Conservation (phyloP, 2,797 vertebrate species). For the Urosaurus nigricauda region DNA sequence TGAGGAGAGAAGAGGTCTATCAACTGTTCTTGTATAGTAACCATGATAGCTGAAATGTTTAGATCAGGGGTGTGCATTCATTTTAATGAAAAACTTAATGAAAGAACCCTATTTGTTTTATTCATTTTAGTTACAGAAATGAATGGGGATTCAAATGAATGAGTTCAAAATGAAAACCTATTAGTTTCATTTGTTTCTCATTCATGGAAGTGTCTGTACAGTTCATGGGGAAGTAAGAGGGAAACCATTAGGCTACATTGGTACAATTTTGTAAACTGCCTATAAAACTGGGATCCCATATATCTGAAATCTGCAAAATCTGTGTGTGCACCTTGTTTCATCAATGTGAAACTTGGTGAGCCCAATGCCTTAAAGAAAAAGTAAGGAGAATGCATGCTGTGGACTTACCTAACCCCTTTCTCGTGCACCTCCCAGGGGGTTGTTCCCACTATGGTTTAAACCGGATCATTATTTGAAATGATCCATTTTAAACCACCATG, state of each 20-base stretch:
- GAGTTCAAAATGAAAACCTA: not conserved
- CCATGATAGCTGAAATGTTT: not conserved
- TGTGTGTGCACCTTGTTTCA: not conserved
- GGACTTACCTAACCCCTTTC: too few species aligned
- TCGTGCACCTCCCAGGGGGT: too few species aligned
- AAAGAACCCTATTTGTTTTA: not conserved
- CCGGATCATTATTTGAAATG: too few species aligned
- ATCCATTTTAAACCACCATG: too few species aligned
- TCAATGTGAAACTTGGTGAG: not conserved
- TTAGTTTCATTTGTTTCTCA: not conserved
- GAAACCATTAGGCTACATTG: not conserved
- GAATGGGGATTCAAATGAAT: conserved; percentile 3
- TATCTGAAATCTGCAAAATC: not conserved
- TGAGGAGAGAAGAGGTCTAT: not conserved
- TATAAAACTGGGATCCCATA: not conserved
- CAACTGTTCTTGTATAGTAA: not conserved
- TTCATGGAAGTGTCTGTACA: not conserved
- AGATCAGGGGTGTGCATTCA: not conserved
- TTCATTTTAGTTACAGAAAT: conserved; percentile 9
- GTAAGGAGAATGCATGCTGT: too few species aligned
- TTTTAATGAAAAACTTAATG: not conserved
- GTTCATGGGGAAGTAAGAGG: not conserved
- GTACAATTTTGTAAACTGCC: not conserved
- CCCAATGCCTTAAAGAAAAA: not conserved
- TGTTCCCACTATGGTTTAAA: too few species aligned